Evolutionary conservation across 1,140 invertebrate genomes (phyloP), one percentile per base, ranked within the genome.

Genomic region (Drosophila lacteicornis): DNA sequence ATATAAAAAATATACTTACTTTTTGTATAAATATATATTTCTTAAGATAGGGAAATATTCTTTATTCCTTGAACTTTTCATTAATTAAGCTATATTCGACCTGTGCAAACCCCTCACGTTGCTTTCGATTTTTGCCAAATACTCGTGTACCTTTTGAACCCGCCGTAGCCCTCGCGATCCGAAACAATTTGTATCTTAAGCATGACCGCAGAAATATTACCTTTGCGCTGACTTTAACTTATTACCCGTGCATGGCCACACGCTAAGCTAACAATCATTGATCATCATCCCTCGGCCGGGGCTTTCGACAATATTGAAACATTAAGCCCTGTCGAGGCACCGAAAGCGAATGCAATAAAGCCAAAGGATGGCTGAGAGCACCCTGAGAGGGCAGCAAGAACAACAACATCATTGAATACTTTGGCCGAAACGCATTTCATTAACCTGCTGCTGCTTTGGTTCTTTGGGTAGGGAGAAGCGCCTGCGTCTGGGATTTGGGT

Each of bases 201-300:
- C 80, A 55, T 62, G 63, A 63, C 38, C 76, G 79, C 79, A 67
- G 75, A 66, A 77, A 67, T 67, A 50, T 59, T 53, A 60, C 71
- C 58, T 68, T 53, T 49, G 46, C 62, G 76, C 59, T 67, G 77
- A 79, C 55, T 77, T 69, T 62, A 73, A 73, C 61, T 80, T 82
- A 77, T 80, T 81, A 75, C 63, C 65, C 70, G 60, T 30, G 61
- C 77, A 53, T 55, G 85, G 79, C 85, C 85, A 90, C 85, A 90
- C 85, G 85, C 85, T 90, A 90, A 55, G 85, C 85, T 67, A 79
- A 79, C 79, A 76, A 81, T 85, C 85, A 91, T 90, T 90, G 85
- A 90, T 90, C 85, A 91, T 85, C 65, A 78, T 78, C 81, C 67
- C 70, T 58, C 33, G 43, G 51, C 60, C 61, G 27, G 49, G 63